Conservation (phyloP, 2,888 invertebrate genomes). For the Trilocha varians region DNA sequence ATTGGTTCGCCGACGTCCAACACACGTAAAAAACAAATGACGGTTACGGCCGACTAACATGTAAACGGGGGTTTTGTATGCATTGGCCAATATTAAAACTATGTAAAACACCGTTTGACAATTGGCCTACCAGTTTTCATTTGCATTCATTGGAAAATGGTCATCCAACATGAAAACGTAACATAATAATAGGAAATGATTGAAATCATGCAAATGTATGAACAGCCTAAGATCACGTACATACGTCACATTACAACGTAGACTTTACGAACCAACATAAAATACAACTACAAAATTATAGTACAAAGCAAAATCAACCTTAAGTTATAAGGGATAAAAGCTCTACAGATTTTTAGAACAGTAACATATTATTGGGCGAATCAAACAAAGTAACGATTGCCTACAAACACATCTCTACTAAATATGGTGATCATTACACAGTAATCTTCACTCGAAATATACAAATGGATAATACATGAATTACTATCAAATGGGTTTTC, state of each 20-base stretch:
- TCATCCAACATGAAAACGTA: slow-evolving; percentile 21
- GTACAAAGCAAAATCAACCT: slow-evolving; percentile 13
- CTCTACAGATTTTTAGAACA: not conserved
- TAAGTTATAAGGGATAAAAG: slow-evolving; percentile 12
- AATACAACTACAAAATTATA: slow-evolving; percentile 11
- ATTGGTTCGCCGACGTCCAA: no score
- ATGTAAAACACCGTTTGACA: no score
- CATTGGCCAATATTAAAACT: no score
- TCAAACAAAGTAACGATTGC: slow-evolving; percentile 35
- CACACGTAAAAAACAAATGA: no score
- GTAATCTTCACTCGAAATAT: slow-evolving; percentile 32
- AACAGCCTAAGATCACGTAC: slow-evolving; percentile 34
- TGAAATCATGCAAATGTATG: slow-evolving; percentile 46
- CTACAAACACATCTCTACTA: slow-evolving; percentile 25
- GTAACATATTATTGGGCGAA: not conserved
- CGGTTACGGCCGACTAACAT: no score
- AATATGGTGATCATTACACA: slow-evolving; percentile 16
- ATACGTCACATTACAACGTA: slow-evolving; percentile 12
- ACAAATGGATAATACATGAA: not conserved
- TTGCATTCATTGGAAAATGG: no score
- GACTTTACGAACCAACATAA: slow-evolving; percentile 24
- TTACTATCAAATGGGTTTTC: not conserved
- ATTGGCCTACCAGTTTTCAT: no score
- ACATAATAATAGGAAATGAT: slow-evolving; percentile 37
- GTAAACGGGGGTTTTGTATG: no score